These are phyloP conservation scores for Riparia riparia DNA, from an alignment of 2,113 vertebrate genomes.

Conservation along the genomic window DNA sequence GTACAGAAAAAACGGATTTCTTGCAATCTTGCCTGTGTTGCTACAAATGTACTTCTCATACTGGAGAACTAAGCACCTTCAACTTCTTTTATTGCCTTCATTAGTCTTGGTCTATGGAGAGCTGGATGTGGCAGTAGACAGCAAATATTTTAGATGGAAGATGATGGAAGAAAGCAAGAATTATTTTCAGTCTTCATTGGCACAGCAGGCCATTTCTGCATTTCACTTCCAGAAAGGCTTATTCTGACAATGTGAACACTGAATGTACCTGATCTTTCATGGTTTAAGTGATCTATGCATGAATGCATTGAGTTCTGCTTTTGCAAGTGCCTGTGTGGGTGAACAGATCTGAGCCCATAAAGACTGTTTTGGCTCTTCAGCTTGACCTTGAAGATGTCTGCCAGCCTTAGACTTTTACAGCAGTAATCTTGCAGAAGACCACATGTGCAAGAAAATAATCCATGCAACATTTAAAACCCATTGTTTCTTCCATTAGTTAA, in stretches of 20 bases:
- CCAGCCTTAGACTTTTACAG: conserved; percentile 17
- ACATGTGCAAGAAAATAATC: conserved; percentile 39
- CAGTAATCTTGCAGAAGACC: conserved; percentile 42
- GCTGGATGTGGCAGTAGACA: neutral
- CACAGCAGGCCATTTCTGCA: neutral
- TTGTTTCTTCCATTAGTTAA: conserved; percentile 61
- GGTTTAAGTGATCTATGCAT: neutral
- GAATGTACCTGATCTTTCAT: neutral
- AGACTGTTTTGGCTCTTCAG: neutral
- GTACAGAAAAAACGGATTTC: neutral
- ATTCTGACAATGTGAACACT: neutral
- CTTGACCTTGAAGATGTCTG: conserved; percentile 25
- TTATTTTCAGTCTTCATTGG: neutral
- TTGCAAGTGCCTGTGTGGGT: neutral
- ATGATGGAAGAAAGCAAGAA: neutral
- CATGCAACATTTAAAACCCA: conserved; percentile 36
- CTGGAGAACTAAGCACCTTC: neutral
- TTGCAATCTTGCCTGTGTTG: neutral
- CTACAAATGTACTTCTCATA: neutral
- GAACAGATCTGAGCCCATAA: neutral
- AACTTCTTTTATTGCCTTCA: neutral
- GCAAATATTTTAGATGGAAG: neutral
- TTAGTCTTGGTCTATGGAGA: neutral
- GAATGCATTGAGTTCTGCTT: neutral
- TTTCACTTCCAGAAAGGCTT: neutral